These are phyloP conservation scores for Heloderma charlesbogerti DNA, from an alignment of 2,113 vertebrate species.

Conservation along the genomic window DNA sequence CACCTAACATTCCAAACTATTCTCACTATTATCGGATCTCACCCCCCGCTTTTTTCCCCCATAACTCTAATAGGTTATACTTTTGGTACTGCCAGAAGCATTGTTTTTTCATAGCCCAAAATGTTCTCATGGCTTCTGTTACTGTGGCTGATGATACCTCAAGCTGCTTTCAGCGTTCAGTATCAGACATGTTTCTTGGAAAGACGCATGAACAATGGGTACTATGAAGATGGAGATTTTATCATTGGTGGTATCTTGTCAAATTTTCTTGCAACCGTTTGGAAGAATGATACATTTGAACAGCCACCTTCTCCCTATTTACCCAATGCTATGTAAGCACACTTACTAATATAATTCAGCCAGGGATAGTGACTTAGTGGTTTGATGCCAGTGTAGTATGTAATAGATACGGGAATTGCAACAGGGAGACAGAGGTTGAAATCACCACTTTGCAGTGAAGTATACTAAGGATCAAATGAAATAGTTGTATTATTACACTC, in stretches of 20 bases:
- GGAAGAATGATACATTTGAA: not conserved
- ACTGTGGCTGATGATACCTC: not conserved
- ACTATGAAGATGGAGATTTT: conserved; percentile 10
- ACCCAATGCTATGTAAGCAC: not conserved
- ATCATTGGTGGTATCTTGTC: conserved; percentile 12
- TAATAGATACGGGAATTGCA: not conserved
- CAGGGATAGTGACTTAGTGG: not conserved
- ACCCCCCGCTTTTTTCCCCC: not conserved
- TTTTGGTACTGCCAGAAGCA: not conserved
- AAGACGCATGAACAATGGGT: not conserved
- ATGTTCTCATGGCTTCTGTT: not conserved
- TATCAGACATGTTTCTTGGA: not conserved
- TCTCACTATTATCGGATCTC: not conserved
- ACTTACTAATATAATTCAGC: not conserved
- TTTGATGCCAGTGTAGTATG: not conserved
- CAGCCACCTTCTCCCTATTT: not conserved
- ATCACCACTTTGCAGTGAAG: not conserved
- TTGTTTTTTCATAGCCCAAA: not conserved
- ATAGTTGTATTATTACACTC: too few relatives aligned
- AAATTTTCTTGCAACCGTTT: not conserved
- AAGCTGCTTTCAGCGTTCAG: not conserved
- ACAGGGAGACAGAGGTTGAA: not conserved
- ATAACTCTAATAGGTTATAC: not conserved
- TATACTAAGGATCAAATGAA: not conserved
- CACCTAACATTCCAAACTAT: not conserved